Percentiles rank a stretch among this genome's conserved stretches.
phyloP scores from a whole-genome alignment of 1,140 invertebrate genomes.

The Drosophila sproati region DNA sequence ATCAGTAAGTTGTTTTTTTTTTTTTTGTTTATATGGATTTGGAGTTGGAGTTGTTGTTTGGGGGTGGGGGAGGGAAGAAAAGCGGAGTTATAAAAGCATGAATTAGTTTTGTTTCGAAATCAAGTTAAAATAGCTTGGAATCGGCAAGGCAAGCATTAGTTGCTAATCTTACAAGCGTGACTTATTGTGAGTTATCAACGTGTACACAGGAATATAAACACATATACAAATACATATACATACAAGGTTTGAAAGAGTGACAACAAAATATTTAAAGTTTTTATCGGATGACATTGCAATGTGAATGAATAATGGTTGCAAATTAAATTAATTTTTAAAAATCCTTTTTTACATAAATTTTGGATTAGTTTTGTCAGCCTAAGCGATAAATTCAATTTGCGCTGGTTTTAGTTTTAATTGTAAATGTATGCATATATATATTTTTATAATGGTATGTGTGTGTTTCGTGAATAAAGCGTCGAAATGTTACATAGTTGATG shows the following conservation, averaged over 20 bases:
- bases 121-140: slow-evolving; percentile 56
- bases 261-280: too few relatives aligned
- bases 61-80: slow-evolving; percentile 49
- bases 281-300: too few relatives aligned
- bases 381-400: too few relatives aligned
- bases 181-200: not conserved
- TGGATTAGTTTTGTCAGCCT: too few relatives aligned
- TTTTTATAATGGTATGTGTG: not conserved
- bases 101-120: slow-evolving; percentile 76
- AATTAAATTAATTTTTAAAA: too few relatives aligned
- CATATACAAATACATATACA: not conserved
- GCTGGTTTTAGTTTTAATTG: not conserved
- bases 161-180: slow-evolving; percentile 11
- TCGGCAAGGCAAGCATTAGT: slow-evolving; percentile 35
- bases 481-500: slow-evolving; percentile 10
- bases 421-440: not conserved
- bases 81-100: slow-evolving; percentile 82
- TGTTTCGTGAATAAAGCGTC: slow-evolving; percentile 36
- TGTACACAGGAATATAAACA: not conserved
- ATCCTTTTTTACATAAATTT: too few relatives aligned
- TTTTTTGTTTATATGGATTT: slow-evolving; percentile 32
- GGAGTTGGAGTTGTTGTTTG: slow-evolving; percentile 17
- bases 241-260: too few relatives aligned
- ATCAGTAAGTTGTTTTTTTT: slow-evolving; percentile 3
- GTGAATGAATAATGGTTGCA: too few relatives aligned